Percentiles rank a stretch among this genome's conserved stretches.
These are phyloP conservation scores for Conistra vaccinii DNA, from an alignment of 2,888 invertebrate species.

Conservation along the genomic window DNA sequence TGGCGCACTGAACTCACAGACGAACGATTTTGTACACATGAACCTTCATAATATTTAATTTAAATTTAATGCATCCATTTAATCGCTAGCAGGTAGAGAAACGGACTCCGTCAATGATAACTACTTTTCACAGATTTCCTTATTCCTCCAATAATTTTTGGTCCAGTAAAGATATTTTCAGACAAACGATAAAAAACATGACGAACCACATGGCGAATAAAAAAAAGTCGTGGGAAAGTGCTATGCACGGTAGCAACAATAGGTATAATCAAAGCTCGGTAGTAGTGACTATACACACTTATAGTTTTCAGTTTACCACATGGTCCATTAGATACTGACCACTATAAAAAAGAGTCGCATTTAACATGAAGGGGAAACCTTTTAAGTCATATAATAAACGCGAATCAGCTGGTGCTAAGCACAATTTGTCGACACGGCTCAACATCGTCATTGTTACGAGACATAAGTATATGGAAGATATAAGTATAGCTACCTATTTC, in stretches of 20 bases:
- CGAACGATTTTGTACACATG: background rate
- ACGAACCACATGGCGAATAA: background rate
- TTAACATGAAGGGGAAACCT: conserved; percentile 19
- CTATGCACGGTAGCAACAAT: background rate
- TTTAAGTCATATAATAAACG: conserved; percentile 23
- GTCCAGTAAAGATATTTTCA: background rate
- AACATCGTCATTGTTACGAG: conserved; percentile 53
- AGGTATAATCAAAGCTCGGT: background rate
- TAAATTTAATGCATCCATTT: background rate
- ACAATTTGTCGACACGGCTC: conserved; percentile 28
- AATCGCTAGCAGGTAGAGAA: conserved; percentile 9
- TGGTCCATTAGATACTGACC: background rate
- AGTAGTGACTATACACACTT: background rate
- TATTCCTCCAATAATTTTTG: background rate
- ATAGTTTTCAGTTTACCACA: conserved; percentile 8
- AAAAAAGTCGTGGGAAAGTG: background rate
- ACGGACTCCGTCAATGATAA: conserved; percentile 9
- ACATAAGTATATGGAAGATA: conserved; percentile 29
- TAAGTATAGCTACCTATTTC: conserved; percentile 24
- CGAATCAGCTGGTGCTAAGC: conserved; percentile 58
- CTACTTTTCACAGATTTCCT: conserved; percentile 8
- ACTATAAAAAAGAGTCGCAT: conserved; percentile 2
- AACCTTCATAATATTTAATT: background rate
- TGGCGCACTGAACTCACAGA: background rate
- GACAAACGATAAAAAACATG: background rate